Evolutionary conservation across 2,113 vertebrate genomes (phyloP), one percentile per base, ranked within the genome.

Genomic region (Rynchops niger): DNA sequence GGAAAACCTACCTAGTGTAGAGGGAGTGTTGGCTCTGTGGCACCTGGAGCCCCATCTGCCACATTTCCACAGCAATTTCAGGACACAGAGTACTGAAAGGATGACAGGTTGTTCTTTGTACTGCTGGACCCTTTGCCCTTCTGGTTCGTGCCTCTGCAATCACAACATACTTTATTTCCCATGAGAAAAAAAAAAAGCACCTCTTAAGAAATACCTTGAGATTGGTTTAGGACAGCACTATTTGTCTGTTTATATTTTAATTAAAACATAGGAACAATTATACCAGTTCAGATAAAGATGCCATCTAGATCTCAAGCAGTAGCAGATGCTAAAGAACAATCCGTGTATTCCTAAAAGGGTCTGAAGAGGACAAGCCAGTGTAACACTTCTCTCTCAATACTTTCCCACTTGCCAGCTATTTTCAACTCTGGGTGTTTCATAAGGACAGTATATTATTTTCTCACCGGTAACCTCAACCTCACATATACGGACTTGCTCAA

Each of bases 111-210:
- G 50, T 29, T 27, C 42, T 74, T 81, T n/a, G 21, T 26, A 5
- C 50, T 87, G 45, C 63, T 72, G 77, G 20, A 22, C 34, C 38
- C 87, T 81, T 4, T 55, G 43, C 27, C 69, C 34, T 84, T n/a
- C 82, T 74, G 45, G 18, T 62, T 66, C 0, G 0, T 74, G 70
- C 40, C 61, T 78, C 69, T 66, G 50, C 55, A 66, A 21, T 82
- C 50, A 70, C 34, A 74, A 36, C 43, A 16, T 2, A 16, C 23
- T 20, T 30, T 29, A 2, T 30, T 84, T 45, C 34, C 53, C 63
- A 47, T 0, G 1, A 43, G 26, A 9, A 15, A 6, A 3, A 21
- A 53, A 40, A 20, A 58, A 19, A 16, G 1, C 36, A 65, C 65
- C n/a, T 83, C 59, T 93, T 34, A 29, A 15, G 80, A 82, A 86